Base-by-base conservation (phyloP, 2,797 vertebrate genomes). In the Poeciliopsis turneri region DNA sequence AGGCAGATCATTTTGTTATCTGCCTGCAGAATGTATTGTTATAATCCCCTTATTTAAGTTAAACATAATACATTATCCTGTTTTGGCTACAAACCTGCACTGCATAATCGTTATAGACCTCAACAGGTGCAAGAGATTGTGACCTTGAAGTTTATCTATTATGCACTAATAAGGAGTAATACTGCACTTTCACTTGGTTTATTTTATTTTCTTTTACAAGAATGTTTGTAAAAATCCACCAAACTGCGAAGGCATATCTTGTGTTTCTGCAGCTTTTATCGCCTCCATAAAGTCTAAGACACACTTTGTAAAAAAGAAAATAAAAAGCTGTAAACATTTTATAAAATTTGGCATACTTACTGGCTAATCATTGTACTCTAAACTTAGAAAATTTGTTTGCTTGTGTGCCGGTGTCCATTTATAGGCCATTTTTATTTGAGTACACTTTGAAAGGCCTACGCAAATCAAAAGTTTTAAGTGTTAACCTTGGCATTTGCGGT, bases 381-480 rank as follows among this genome's bases (percentile, higher is more conserved):
- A 88, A 92, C 78, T 83, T 61, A 81, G 84, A 83, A 2, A 2
- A 20, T 53, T 1, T 84, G 86, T 91, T 90, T 89, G 82, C 59
- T 55, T 76, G 51, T 2, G 36, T 73, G 80, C 43, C 78, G 41
- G 78, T 9, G 7, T 61, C 45, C 23, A 9, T 41, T 49, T 39
- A 72, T 49, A 74, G 81, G 51, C 55, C 64, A 80, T 49, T 76
- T 39, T 51, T 72, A 88, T 94, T 93, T 93, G 90, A 91, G 91
- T 92, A 77, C 70, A 89, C 84, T 86, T 77, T 83, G 80, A 78
- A 81, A 82, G 76, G 80, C 70, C 41, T 78, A 93, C 92, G 92
- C 92, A 95, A 93, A 94, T 90, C 49, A 1, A 4, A 82, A 68
- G 75, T 74, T 88, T 84, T 83, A 93, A 90, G 92, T 93, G 93